phyloP scores from a whole-genome alignment of 2,888 invertebrate genomes.

The Clunio marinus region DNA sequence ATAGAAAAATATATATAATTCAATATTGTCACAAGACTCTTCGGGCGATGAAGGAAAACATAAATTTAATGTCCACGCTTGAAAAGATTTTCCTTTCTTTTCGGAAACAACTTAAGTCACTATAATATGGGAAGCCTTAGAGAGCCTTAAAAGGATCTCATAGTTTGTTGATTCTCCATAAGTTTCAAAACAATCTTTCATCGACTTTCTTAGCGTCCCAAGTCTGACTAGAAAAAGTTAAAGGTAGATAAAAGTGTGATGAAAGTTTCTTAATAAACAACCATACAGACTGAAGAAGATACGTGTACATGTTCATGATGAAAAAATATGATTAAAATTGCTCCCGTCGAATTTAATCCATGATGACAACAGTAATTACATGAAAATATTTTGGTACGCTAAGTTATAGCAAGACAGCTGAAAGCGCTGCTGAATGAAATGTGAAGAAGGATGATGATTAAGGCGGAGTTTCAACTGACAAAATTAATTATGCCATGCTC shows the following conservation, averaged over 20 bases:
- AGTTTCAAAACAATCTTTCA: too few species aligned
- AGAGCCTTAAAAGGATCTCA: neutral
- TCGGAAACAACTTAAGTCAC: neutral
- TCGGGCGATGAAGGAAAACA: neutral
- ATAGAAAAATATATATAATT: neutral
- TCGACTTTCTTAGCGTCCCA: too few species aligned
- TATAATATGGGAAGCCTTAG: neutral
- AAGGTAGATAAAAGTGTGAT: too few species aligned
- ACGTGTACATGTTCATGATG: neutral
- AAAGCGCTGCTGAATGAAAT: neutral
- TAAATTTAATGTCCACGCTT: neutral
- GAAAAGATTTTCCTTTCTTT: neutral
- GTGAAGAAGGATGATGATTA: neutral
- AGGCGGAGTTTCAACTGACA: neutral
- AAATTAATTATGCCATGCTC: slow-evolving; percentile 29
- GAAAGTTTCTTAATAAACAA: too few species aligned
- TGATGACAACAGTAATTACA: neutral
- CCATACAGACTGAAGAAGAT: too few species aligned
- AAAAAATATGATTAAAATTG: slow-evolving; percentile 13
- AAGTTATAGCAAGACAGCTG: too few species aligned
- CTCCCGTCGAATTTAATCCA: slow-evolving; percentile 3
- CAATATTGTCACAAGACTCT: neutral
- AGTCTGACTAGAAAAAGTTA: too few species aligned
- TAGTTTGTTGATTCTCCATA: neutral
- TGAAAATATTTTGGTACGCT: neutral